A percentile compares a stretch with the other conserved stretches of the same genome.
Conservation (phyloP, 2,113 vertebrate genomes). For the Saguinus imperator region DNA sequence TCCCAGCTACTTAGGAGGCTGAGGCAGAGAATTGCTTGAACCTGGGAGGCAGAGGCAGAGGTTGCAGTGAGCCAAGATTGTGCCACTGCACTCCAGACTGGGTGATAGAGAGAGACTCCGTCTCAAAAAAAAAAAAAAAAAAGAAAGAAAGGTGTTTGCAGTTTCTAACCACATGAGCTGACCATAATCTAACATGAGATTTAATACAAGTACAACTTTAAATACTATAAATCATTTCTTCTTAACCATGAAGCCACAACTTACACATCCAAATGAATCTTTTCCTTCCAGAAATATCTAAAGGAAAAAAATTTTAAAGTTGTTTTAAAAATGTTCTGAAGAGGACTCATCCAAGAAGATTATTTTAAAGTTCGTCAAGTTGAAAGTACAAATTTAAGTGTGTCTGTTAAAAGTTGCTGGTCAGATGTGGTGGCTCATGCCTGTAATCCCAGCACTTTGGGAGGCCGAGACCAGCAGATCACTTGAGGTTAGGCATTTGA, state of each 20-base stretch:
- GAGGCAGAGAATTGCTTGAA: too few relatives aligned
- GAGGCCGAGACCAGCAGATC: too few relatives aligned
- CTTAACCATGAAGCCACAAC: background rate
- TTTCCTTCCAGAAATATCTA: constrained; percentile 52
- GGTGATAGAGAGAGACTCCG: too few relatives aligned
- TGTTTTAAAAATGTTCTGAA: constrained; percentile 51
- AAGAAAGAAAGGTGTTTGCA: background rate
- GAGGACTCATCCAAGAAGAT: constrained; percentile 35
- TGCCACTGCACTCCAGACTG: too few relatives aligned
- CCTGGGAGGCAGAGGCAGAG: too few relatives aligned
- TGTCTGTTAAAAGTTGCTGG: constrained; percentile 17
- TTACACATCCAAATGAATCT: constrained; percentile 42
- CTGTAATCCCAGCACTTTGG: too few relatives aligned
- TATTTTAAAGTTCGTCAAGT: constrained; percentile 55
- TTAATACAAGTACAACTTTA: background rate
- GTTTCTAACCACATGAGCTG: background rate
- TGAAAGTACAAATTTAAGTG: constrained; percentile 26
- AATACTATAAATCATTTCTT: constrained; percentile 22
- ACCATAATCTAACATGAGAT: background rate
- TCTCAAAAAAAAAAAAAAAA: too few relatives aligned
- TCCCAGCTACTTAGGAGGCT: too few relatives aligned
- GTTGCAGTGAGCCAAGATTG: too few relatives aligned
- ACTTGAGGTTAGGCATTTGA: too few relatives aligned
- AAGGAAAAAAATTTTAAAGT: constrained; percentile 6
- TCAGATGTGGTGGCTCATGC: fast-evolving